Base-by-base conservation (phyloP, 2,797 vertebrate genomes). In the Gambusia yucatana region DNA sequence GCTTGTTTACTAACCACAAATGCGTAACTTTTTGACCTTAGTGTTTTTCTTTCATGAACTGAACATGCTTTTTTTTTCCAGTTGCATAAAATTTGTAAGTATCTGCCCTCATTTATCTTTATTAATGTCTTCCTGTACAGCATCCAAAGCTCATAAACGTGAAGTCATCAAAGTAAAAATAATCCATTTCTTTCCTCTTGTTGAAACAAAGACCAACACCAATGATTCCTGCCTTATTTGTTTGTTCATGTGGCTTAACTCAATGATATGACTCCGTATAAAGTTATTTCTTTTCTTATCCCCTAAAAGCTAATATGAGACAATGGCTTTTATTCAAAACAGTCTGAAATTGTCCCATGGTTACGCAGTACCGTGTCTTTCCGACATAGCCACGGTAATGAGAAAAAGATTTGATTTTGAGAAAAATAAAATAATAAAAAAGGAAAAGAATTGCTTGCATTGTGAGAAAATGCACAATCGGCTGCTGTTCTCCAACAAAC, bases 391-490 rank as follows among this genome's bases (percentile, higher is more conserved):
- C 75, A 81, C 47, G 50, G 79, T 90, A 92, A 93, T 92, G 79
- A 94, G 88, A 93, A 91, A 91, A 75, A 89, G 79, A 94, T 93
- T 93, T 92, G 82, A 90, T 92, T 93, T 87, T 80, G 72, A 30
- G n/a, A 30, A 6, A 57, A 57, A 57, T 52, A 28, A n/a, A 55
- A 55, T 8, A 13, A 57, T 0, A 57, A 28, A 2, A 50, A n/a
- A 55, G 22, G 33, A 8, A 55, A 80, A 63, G 91, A 82, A 87
- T 80, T 0, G 88, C 80, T 88, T 80, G 77, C 70, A 76, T 88
- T 0, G 8, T 83, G 80, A 84, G 77, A 67, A 88, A 91, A 89
- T 80, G 76, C 79, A 57, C 11, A 82, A 79, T 71, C 78, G 77
- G 39, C 73, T 33, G 77, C 77, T 65, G 80, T 86, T 65, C 41